Conservation (phyloP, 1,140 invertebrate genomes). For the Tigriopus japonicus region DNA sequence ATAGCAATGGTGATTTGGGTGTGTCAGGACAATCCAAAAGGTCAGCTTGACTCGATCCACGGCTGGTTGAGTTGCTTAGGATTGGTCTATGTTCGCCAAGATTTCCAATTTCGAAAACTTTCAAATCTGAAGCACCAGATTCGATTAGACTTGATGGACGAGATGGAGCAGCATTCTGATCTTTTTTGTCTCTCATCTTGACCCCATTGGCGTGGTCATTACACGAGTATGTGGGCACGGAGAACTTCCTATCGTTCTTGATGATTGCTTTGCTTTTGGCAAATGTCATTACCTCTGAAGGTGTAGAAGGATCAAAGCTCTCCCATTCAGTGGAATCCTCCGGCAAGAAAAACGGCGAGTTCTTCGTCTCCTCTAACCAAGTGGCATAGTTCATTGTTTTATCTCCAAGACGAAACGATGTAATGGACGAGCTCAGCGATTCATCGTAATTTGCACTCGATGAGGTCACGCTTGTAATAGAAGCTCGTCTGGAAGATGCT, state of each 20-base stretch:
- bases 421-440: too few relatives aligned
- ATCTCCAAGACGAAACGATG: too few relatives aligned
- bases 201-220: conserved; percentile 15
- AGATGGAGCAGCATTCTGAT: conserved; percentile 17
- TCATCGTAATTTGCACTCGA: too few relatives aligned
- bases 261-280: conserved; percentile 9
- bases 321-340: neutral
- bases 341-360: conserved; percentile 16
- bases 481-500: too few relatives aligned
- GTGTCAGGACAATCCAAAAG: conserved; percentile 21
- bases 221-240: conserved; percentile 18
- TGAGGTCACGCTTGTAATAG: too few relatives aligned
- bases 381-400: too few relatives aligned
- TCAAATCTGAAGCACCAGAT: conserved; percentile 13
- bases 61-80: conserved; percentile 15
- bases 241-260: conserved; percentile 18
- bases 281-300: neutral
- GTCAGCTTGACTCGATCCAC: conserved; percentile 5
- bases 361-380: conserved; percentile 14
- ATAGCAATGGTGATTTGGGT: conserved; percentile 16
- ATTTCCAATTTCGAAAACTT: conserved; percentile 16
- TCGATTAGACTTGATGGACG: conserved; percentile 20
- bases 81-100: neutral
- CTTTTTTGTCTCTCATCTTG: conserved; percentile 18
- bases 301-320: neutral